These are phyloP conservation scores for Caiman crocodilus DNA, from an alignment of 2,797 vertebrate genomes.

Conservation along the genomic window DNA sequence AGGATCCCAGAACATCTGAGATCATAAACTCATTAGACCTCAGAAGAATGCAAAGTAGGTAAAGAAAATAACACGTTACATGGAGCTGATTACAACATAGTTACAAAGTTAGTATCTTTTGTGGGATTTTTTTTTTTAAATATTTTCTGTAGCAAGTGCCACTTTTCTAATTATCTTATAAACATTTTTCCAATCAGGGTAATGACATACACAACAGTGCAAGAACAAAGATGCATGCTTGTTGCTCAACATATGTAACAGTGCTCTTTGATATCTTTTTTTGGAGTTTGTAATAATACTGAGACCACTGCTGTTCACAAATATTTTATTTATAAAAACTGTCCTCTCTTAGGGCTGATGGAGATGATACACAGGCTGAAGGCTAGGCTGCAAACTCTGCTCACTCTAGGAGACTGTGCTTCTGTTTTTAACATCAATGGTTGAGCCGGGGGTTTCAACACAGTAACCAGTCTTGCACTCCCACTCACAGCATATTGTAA, in stretches of 20 bases:
- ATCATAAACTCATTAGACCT: background rate
- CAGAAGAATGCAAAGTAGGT: background rate
- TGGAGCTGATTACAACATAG: background rate
- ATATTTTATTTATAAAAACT: slow-evolving; percentile 85
- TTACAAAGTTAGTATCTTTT: background rate
- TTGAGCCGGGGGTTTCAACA: slow-evolving; percentile 47
- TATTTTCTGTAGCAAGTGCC: background rate
- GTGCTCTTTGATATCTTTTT: slow-evolving; percentile 79
- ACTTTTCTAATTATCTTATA: background rate
- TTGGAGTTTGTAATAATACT: slow-evolving; percentile 78
- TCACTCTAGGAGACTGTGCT: slow-evolving; percentile 61
- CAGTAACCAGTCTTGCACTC: slow-evolving; percentile 19
- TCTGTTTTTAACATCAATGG: slow-evolving; percentile 48
- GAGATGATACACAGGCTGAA: slow-evolving; percentile 76
- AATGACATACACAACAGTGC: slow-evolving; percentile 2
- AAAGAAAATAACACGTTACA: background rate
- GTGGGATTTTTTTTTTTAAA: background rate
- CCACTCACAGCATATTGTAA: background rate
- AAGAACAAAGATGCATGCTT: slow-evolving; percentile 12
- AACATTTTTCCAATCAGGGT: background rate
- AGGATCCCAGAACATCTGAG: background rate
- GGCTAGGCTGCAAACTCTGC: slow-evolving; percentile 57
- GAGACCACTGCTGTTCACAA: slow-evolving; percentile 80
- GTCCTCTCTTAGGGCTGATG: slow-evolving; percentile 73
- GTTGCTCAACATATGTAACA: slow-evolving; percentile 61